phyloP scores from a whole-genome alignment of 2,888 invertebrate species.

The Synergus itoensis region DNA sequence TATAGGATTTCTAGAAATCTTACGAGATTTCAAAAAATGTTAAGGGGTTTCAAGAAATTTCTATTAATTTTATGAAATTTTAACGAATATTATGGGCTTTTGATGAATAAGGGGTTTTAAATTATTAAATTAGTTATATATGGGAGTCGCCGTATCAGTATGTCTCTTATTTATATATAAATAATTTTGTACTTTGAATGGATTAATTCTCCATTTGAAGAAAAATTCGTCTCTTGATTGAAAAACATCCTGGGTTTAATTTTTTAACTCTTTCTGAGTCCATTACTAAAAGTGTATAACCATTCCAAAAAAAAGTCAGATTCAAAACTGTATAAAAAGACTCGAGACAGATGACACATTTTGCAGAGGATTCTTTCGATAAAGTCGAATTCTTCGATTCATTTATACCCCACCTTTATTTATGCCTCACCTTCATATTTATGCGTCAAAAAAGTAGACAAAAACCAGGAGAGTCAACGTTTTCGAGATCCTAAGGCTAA shows the following conservation, averaged over 20 bases:
- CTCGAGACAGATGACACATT: background rate
- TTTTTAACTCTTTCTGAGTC: no score
- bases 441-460: conserved; percentile 10
- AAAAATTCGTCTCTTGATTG: background rate
- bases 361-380: conserved; percentile 21
- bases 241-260: no score
- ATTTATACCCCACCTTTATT: conserved; percentile 5
- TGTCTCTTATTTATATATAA: no score
- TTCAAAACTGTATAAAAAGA: background rate
- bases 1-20: no score
- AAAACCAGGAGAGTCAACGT: conserved; percentile 11
- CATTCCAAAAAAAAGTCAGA: background rate
- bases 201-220: background rate
- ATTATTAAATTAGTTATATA: no score
- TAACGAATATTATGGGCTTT: no score
- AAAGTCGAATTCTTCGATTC: conserved; percentile 23
- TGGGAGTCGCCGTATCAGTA: no score
- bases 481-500: conserved; percentile 13
- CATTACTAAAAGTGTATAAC: no score
- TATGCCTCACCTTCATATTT: conserved; percentile 15
- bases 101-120: no score
- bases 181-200: background rate
- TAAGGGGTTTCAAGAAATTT: no score
- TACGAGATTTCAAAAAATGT: no score
- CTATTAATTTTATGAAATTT: no score